Base-by-base conservation (phyloP, 2,797 vertebrate species). In the Muscicapa comitata region DNA sequence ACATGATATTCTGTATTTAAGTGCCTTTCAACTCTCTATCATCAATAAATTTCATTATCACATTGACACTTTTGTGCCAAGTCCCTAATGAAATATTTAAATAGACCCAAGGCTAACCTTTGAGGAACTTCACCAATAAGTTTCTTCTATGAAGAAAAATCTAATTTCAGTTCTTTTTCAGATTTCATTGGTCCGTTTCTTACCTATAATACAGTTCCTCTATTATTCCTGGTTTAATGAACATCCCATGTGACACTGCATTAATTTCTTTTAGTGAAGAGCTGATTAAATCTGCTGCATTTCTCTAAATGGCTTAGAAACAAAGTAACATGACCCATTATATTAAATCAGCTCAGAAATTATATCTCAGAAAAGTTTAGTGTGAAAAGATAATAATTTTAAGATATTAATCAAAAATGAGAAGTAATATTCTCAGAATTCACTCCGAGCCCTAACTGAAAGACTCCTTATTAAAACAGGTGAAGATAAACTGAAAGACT, bases 271-370 rank as follows among this genome's bases (percentile, higher is more conserved):
- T 58, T 55, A 78, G 54, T 45, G 85, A 81, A 90, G 26, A 95
- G 17, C 48, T 62, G 82, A 73, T 92, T 78, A 90, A 86, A 92
- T 92, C 66, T 88, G 6, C 51, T 91, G 70, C 55, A 78, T 91
- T 88, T 91, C 73, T 91, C 76, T 84, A 75, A 94, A 83, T 81
- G 43, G 3, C 28, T 81, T 90, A 90, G 66, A 66, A 94, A 86
- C 62, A 93, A 94, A 78, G 33, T 43, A 90, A 86, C 58, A 45
- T 70, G 40, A 78, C 68, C 43, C 10, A 53, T 93, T 81, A 24
- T 88, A 90, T 84, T 75, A 86, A 74, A 88, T 86, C 51, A 72
- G 33, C 73, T 83, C 31, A 86, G 66, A 88, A 94, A 91, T 81
- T 86, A 53, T 43, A 83, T 78, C 40, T 90, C 61, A 51, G 21